Evolutionary conservation across 2,113 vertebrate genomes (phyloP).

Genomic region (Tenrec ecaudatus): DNA sequence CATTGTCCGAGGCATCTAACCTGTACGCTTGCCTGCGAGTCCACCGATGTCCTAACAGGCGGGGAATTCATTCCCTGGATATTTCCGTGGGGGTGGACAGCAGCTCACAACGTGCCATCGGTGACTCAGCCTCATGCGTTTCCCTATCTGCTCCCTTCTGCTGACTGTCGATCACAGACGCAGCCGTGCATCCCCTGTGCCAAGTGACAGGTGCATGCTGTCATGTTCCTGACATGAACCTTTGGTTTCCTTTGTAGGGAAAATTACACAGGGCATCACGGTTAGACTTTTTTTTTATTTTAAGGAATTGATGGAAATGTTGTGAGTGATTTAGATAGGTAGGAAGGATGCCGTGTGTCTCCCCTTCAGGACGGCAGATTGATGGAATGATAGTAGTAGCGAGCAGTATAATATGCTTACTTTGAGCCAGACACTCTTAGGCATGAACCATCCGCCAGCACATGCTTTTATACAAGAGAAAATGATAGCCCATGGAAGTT

Average conservation of each 20-base stretch:
- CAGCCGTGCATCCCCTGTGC: fast-evolving
- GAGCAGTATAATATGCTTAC: not conserved
- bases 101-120: not conserved
- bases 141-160: too few relatives aligned
- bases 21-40: not conserved
- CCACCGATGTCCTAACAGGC: not conserved
- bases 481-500: not conserved
- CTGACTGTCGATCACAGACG: not conserved
- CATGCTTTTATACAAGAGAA: not conserved
- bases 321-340: not conserved
- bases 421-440: not conserved
- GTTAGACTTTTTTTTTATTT: not conserved
- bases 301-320: not conserved
- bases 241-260: not conserved
- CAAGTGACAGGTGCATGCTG: fast-evolving
- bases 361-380: not conserved
- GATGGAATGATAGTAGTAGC: not conserved
- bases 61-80: not conserved
- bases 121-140: too few relatives aligned
- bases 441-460: not conserved
- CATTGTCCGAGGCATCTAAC: too few relatives aligned
- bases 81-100: too few relatives aligned
- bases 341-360: not conserved
- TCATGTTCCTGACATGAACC: not conserved
- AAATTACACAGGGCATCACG: too few relatives aligned